A percentile compares a stretch with the other conserved stretches of the same genome.
These are phyloP conservation scores for Porites australiensis DNA, from an alignment of 64 coral and sea anemone genomes.

Conservation along the genomic window DNA sequence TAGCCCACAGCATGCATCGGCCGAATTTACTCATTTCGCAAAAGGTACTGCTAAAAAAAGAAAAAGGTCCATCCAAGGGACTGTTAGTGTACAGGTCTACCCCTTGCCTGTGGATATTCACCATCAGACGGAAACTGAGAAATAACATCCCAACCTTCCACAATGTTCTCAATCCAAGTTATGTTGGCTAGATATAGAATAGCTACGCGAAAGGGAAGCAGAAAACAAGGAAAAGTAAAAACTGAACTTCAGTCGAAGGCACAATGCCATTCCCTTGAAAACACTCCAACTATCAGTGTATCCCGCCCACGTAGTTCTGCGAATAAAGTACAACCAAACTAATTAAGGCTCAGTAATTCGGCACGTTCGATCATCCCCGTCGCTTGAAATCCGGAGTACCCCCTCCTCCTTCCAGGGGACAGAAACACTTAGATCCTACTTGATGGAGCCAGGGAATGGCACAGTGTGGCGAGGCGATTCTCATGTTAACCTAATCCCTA, in stretches of 20 bases:
- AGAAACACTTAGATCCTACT: slow-evolving; percentile 56
- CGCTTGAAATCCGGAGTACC: slow-evolving; percentile 22
- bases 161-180: background rate
- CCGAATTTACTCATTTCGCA: too few species aligned
- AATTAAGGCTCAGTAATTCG: too few species aligned
- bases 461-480: slow-evolving; percentile 30
- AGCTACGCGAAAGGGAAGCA: background rate
- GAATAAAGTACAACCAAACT: too few species aligned
- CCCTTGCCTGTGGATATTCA: too few species aligned
- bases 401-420: background rate
- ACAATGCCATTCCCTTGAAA: background rate
- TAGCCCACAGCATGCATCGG: too few species aligned
- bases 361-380: slow-evolving; percentile 30
- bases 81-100: too few species aligned
- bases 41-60: too few species aligned
- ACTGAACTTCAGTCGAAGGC: slow-evolving; percentile 22
- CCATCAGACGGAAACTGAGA: too few species aligned
- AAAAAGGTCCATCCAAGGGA: too few species aligned
- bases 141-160: too few species aligned
- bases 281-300: slow-evolving; percentile 48
- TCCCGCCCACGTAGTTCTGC: too few species aligned
- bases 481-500: too few species aligned
- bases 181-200: background rate
- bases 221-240: slow-evolving; percentile 20
- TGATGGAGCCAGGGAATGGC: slow-evolving; percentile 21